These are phyloP conservation scores for Plebejus melissa DNA, from an alignment of 2,888 invertebrate genomes.

Conservation along the genomic window DNA sequence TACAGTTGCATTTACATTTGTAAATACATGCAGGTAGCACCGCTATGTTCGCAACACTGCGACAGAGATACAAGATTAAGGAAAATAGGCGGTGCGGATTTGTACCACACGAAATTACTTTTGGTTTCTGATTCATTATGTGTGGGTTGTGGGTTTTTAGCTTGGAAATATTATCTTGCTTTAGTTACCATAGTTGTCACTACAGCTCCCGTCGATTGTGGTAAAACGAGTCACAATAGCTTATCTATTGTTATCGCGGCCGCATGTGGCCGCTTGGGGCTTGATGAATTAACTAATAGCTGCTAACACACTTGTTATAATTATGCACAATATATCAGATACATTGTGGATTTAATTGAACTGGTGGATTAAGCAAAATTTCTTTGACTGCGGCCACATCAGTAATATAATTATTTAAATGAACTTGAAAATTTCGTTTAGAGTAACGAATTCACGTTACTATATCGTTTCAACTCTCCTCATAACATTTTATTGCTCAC, in stretches of 20 bases:
- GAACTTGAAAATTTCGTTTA: background rate
- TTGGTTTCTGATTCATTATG: background rate
- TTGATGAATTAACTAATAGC: too few relatives aligned
- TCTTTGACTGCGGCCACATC: background rate
- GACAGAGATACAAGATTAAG: background rate
- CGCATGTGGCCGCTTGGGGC: too few relatives aligned
- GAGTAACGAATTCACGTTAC: constrained; percentile 21
- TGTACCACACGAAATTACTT: background rate
- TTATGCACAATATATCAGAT: background rate
- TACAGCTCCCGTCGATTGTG: too few relatives aligned
- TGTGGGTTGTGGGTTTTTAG: background rate
- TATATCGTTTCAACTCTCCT: constrained; percentile 20
- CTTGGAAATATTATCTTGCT: background rate
- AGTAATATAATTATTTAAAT: constrained; percentile 10
- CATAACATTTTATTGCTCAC: constrained; percentile 25
- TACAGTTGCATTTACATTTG: constrained; percentile 21
- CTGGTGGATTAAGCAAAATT: background rate
- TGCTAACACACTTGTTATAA: too few relatives aligned
- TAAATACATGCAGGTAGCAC: constrained; percentile 20
- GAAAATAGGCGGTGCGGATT: background rate
- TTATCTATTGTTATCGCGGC: too few relatives aligned
- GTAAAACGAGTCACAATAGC: too few relatives aligned
- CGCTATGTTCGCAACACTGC: background rate
- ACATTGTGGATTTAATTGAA: background rate
- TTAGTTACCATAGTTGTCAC: too few relatives aligned